phyloP scores from a whole-genome alignment of 1,140 invertebrate genomes.

The Phymastichus coffea region DNA sequence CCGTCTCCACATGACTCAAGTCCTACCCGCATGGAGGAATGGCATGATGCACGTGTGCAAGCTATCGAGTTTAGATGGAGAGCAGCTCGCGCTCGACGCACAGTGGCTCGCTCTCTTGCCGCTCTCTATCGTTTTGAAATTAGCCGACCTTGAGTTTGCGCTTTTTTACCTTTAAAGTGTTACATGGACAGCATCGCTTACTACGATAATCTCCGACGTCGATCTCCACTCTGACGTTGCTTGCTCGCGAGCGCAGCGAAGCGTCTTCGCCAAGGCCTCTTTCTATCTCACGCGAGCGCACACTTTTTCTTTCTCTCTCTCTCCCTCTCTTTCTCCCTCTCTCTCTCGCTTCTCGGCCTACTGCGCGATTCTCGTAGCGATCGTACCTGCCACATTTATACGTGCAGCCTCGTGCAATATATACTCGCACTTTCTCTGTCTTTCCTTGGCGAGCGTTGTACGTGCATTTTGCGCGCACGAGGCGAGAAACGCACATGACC shows the following conservation, averaged over 20 bases:
- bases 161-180: conserved; percentile 45
- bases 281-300: conserved; percentile 9
- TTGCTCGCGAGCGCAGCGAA: conserved; percentile 7
- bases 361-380: no score
- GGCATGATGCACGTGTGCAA: no score
- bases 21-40: no score
- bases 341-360: not conserved
- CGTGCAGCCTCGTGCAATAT: not conserved
- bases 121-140: conserved; percentile 45
- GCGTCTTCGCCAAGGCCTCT: conserved; percentile 23
- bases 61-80: no score
- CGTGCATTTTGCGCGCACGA: not conserved
- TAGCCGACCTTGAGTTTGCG: conserved; percentile 39
- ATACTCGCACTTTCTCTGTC: not conserved
- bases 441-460: not conserved
- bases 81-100: no score
- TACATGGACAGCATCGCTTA: conserved; percentile 45
- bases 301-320: not conserved
- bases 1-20: no score
- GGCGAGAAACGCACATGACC: not conserved
- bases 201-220: conserved; percentile 43
- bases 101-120: no score
- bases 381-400: conserved; percentile 26
- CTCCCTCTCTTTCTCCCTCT: not conserved
- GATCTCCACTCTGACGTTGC: conserved; percentile 31